phyloP scores from a whole-genome alignment of 2,888 invertebrate species.

The Clistopyga incitator region DNA sequence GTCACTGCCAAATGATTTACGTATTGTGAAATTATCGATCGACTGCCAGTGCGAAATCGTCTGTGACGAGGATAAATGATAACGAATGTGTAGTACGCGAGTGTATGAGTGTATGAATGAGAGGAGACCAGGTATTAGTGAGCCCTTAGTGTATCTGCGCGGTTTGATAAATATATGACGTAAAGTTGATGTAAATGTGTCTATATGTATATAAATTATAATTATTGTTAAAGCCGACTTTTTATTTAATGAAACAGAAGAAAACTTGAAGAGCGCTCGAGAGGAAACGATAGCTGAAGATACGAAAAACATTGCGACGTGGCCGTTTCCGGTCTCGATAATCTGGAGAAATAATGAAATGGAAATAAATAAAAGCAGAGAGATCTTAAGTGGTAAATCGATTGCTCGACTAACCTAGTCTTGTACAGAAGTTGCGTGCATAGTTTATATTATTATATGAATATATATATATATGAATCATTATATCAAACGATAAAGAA shows the following conservation, averaged over 20 bases:
- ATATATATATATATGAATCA: conserved; percentile 55
- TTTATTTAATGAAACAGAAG: conserved; percentile 69
- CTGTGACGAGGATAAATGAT: conserved; percentile 47
- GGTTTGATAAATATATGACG: conserved; percentile 67
- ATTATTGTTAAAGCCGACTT: conserved; percentile 76
- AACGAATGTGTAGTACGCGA: conserved; percentile 1
- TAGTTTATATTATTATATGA: conserved; percentile 73
- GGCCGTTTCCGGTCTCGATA: conserved; percentile 1
- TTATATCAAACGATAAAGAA: conserved; percentile 49
- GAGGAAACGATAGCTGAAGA: conserved; percentile 27
- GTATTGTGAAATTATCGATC: conserved; percentile 51
- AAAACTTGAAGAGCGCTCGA: conserved; percentile 42
- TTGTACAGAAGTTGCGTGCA: conserved; percentile 82
- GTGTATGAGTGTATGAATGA: conserved; percentile 36
- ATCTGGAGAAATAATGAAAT: conserved; percentile 26
- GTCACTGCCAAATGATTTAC: conserved; percentile 63
- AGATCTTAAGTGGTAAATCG: conserved; percentile 72
- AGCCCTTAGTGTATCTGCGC: conserved; percentile 54
- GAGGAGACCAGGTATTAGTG: conserved; percentile 51
- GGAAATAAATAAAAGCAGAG: conserved; percentile 30
- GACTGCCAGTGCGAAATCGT: conserved; percentile 52
- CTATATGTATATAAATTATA: conserved; percentile 83
- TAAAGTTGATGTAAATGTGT: conserved; percentile 82
- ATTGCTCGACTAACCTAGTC: conserved; percentile 82
- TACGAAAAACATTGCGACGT: conserved; percentile 43